A percentile compares a stretch with the other conserved stretches of the same genome.
Evolutionary conservation across 2,888 invertebrate species (phyloP).

Genomic region (Ferdinandea cuprea): DNA sequence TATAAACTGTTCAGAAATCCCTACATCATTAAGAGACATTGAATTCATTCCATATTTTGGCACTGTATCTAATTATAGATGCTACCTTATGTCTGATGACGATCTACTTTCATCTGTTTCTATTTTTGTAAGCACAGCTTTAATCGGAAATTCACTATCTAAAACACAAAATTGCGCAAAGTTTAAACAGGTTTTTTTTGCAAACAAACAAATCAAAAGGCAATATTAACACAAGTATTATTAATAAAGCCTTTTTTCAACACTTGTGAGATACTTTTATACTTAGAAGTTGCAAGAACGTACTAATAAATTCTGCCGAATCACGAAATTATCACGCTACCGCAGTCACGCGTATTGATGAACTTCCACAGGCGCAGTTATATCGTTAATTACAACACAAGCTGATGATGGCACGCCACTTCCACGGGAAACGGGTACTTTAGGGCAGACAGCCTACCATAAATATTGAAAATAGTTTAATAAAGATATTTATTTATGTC

Average conservation of each 20-base stretch:
- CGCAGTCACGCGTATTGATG: conserved; percentile 8
- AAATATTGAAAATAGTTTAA: background rate
- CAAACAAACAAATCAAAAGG: conserved; percentile 1
- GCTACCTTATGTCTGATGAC: no score
- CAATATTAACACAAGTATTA: background rate
- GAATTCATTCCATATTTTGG: no score
- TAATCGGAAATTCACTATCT: background rate
- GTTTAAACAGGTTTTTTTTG: background rate
- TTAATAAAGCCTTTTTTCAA: no score
- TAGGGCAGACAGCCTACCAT: background rate
- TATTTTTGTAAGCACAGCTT: background rate
- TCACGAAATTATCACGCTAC: conserved; percentile 15
- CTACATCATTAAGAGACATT: no score
- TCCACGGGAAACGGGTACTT: no score
- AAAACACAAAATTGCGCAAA: conserved; percentile 5
- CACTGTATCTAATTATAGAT: no score
- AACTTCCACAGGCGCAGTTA: background rate
- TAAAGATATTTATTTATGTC: conserved; percentile 5
- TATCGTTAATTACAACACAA: conserved; percentile 10
- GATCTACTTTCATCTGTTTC: no score
- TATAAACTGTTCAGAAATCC: no score
- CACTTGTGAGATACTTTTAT: no score
- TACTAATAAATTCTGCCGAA: no score
- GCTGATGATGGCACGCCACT: background rate
- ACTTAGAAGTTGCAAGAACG: no score